Conservation (phyloP, 2,888 invertebrate genomes). For the Phalera bucephala region DNA sequence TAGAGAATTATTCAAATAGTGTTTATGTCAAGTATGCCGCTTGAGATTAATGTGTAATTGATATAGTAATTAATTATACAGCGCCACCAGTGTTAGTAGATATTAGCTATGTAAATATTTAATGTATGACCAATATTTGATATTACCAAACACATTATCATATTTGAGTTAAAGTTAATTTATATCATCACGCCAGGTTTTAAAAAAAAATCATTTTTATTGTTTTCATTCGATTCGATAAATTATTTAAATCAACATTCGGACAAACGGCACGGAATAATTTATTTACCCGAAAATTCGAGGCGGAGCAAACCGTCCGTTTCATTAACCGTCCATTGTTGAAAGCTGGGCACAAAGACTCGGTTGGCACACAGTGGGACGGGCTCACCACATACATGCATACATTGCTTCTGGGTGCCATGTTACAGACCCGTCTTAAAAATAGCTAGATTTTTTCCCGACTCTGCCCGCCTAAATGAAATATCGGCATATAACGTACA, state of each 20-base stretch:
- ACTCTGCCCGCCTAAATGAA: too few relatives aligned
- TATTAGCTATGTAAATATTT: constrained; percentile 15
- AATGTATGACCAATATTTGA: constrained; percentile 14
- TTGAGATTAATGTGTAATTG: constrained; percentile 39
- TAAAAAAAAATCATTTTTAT: too few relatives aligned
- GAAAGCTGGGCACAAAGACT: neutral
- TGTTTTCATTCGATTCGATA: neutral
- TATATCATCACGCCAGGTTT: too few relatives aligned
- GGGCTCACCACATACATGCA: too few relatives aligned
- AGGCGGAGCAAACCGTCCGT: constrained; percentile 11
- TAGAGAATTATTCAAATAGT: constrained; percentile 51
- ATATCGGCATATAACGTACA: too few relatives aligned
- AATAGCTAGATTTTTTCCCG: too few relatives aligned
- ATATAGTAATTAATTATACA: constrained; percentile 30
- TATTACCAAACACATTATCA: too few relatives aligned
- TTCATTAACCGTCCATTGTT: constrained; percentile 37
- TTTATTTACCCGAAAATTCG: constrained; percentile 11
- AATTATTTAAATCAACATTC: constrained; percentile 8
- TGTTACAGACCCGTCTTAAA: neutral
- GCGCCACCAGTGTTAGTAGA: constrained; percentile 13
- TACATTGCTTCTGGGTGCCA: neutral
- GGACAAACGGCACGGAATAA: constrained; percentile 7
- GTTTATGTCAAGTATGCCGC: constrained; percentile 23
- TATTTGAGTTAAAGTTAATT: too few relatives aligned
- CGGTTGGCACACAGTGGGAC: neutral